Conservation (phyloP, 2,113 vertebrate species). For the Sula dactylatra region DNA sequence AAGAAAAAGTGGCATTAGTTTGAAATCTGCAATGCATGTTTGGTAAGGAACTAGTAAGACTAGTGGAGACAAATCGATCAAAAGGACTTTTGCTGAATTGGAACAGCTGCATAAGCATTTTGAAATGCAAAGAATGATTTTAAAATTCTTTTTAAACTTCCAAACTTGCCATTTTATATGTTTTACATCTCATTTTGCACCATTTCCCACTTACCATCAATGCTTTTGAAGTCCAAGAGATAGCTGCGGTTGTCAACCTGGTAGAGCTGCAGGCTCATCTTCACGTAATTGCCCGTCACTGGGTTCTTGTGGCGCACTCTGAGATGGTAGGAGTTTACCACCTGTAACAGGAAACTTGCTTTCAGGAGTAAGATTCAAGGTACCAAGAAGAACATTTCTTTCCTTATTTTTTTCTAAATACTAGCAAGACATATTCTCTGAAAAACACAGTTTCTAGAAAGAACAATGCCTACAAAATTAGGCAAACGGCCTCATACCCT, state of each 20-base stretch:
- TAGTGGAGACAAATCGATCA: not conserved
- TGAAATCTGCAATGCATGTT: not conserved
- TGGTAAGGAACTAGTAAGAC: not conserved
- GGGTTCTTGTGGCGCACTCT: constrained; percentile 93
- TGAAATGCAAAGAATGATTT: not conserved
- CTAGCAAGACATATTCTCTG: not conserved
- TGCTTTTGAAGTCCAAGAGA: constrained; percentile 97
- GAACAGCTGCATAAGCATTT: not conserved
- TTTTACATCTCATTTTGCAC: not conserved
- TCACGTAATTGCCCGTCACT: constrained; percentile 92
- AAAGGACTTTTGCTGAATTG: not conserved
- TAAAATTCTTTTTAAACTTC: not conserved
- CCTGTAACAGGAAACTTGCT: constrained; percentile 70
- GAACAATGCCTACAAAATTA: not conserved
- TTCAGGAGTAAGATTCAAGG: constrained; percentile 2
- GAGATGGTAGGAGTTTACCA: constrained; percentile 95
- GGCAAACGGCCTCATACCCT: not conserved
- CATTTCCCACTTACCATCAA: constrained; percentile 83
- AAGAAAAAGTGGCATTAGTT: not conserved
- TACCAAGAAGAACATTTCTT: not conserved
- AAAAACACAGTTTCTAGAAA: not conserved
- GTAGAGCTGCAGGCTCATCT: constrained; percentile 99
- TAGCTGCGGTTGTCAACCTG: constrained; percentile 97
- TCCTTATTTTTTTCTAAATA: not conserved
- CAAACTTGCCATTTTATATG: not conserved